Conservation (phyloP, 2,113 vertebrate species). For the Poeciliopsis prolifica region DNA sequence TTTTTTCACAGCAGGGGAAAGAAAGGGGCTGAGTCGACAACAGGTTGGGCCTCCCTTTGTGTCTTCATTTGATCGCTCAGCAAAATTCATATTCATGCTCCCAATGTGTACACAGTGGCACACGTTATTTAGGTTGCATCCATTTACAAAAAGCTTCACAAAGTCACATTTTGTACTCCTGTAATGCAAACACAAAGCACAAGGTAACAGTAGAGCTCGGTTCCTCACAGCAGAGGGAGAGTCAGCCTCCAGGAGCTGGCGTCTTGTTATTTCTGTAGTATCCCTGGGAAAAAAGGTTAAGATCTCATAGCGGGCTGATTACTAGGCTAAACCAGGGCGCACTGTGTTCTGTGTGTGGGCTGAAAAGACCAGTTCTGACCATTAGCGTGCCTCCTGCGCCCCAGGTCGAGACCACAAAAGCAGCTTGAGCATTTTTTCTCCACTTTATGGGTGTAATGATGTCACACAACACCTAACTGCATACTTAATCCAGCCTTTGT, state of each 20-base stretch:
- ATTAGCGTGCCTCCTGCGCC: slow-evolving; percentile 44
- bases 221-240: slow-evolving; percentile 31
- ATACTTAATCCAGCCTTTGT: slow-evolving; percentile 37
- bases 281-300: slow-evolving; percentile 64
- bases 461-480: slow-evolving; percentile 36
- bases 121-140: slow-evolving; percentile 67
- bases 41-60: slow-evolving; percentile 74
- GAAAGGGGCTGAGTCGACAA: slow-evolving; percentile 64
- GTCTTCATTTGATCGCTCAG: slow-evolving; percentile 69
- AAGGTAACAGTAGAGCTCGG: slow-evolving; percentile 27
- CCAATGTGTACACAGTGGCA: slow-evolving; percentile 53
- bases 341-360: slow-evolving; percentile 60
- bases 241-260: slow-evolving; percentile 37
- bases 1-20: slow-evolving; percentile 61
- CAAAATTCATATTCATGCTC: slow-evolving; percentile 74
- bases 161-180: slow-evolving; percentile 1
- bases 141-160: slow-evolving; percentile 35
- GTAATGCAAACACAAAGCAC: slow-evolving; percentile 24
- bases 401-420: slow-evolving; percentile 34
- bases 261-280: slow-evolving; percentile 61
- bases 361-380: slow-evolving; percentile 55
- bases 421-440: slow-evolving; percentile 26
- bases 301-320: slow-evolving; percentile 57
- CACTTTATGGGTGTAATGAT: slow-evolving; percentile 48
- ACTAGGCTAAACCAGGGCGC: slow-evolving; percentile 62